Conservation (phyloP, 2,113 vertebrate species). For the Pao palembangensis region DNA sequence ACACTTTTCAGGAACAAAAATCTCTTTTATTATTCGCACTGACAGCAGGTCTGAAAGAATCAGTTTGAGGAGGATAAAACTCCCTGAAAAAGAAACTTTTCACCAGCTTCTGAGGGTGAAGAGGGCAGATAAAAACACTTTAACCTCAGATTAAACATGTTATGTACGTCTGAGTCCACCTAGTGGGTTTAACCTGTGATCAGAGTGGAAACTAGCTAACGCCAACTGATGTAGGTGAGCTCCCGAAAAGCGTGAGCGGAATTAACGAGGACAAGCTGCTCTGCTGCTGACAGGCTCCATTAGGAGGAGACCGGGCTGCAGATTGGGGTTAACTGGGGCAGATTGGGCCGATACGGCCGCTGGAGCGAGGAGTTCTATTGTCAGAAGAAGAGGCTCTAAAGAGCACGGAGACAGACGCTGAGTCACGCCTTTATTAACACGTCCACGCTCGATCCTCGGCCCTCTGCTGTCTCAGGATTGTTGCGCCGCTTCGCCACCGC, state of each 20-base stretch:
- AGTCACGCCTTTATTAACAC: too few relatives aligned
- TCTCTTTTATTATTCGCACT: background rate
- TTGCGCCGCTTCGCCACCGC: slow-evolving; percentile 19
- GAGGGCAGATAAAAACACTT: background rate
- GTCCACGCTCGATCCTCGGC: background rate
- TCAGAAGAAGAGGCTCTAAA: background rate
- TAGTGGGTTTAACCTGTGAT: background rate
- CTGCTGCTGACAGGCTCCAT: slow-evolving; percentile 41
- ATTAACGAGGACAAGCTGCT: slow-evolving; percentile 11
- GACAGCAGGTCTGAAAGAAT: background rate
- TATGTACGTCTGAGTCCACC: too few relatives aligned
- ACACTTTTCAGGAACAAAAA: background rate
- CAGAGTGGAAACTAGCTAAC: background rate
- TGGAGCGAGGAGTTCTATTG: slow-evolving; percentile 1
- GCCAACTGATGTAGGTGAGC: background rate
- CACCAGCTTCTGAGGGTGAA: background rate
- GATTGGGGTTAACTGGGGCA: slow-evolving; percentile 41
- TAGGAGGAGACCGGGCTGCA: slow-evolving; percentile 16
- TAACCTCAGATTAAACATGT: background rate
- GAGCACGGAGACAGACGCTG: background rate
- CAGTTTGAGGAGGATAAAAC: slow-evolving; percentile 5
- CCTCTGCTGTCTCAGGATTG: slow-evolving; percentile 2
- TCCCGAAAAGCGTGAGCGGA: background rate
- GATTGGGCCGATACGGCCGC: slow-evolving; percentile 42
- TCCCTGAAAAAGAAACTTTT: background rate